Evolutionary conservation across 2,113 vertebrate species (phyloP).

Genomic region (Struthio camelus): DNA sequence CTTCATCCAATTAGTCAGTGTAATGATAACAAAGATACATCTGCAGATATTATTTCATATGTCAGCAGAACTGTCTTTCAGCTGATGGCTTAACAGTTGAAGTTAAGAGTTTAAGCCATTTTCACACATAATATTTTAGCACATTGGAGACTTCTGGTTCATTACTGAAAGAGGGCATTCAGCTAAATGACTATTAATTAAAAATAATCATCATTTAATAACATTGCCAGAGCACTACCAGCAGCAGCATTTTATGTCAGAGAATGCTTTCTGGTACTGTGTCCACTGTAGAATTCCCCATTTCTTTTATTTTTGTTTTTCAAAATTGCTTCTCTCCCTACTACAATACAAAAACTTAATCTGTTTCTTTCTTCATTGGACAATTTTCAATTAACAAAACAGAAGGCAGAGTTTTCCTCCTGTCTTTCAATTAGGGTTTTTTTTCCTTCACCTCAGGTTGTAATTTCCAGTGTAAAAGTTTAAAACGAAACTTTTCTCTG

Average conservation of each 20-base stretch:
- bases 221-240: neutral
- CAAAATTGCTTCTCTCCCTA: too few species aligned
- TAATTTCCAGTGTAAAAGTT: neutral
- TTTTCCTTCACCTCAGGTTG: neutral
- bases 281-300: too few species aligned
- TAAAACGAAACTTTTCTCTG: neutral
- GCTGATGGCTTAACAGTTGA: neutral
- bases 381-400: neutral
- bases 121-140: neutral
- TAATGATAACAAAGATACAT: neutral
- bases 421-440: neutral
- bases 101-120: neutral
- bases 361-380: neutral
- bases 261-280: neutral
- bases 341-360: too few species aligned
- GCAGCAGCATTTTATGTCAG: neutral
- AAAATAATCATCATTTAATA: neutral
- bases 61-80: neutral
- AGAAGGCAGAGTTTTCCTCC: fast-evolving
- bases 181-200: neutral
- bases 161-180: neutral
- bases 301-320: too few species aligned
- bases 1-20: neutral
- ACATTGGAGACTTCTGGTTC: neutral
- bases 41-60: neutral